Base-by-base conservation (phyloP, 2,888 invertebrate genomes). In the Sphecodes monilicornis region DNA sequence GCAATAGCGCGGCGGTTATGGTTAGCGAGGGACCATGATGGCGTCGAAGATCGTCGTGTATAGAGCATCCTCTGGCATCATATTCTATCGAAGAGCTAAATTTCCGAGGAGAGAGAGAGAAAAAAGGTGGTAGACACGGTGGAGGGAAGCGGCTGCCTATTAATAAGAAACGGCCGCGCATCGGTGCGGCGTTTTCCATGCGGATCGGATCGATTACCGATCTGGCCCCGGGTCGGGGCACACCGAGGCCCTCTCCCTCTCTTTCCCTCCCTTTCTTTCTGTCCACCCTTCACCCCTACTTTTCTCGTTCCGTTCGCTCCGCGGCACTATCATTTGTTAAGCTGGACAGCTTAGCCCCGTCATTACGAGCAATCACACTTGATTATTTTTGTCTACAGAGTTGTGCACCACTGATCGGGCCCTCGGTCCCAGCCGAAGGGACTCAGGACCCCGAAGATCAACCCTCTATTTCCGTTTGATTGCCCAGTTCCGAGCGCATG, bases 291-390 rank as follows among this genome's bases (percentile, higher is more conserved):
- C 69, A 73, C 80, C 72, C 78, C 78, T 75, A 70, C 78, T 70
- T 81, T 75, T 80, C 76, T 68, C 85, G 50, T 68, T 80, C 69
- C n/a, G 26, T 29, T 75, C 10, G 69, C 80, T 81, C 86, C 85
- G 80, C 84, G 84, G 89, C 83, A 89, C 93, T 94, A 94, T 94
- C 93, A 94, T 94, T 94, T 94, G 93, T 94, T 94, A 94, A 94
- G 93, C 92, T 94, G 94, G 93, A 93, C 93, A 94, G 93, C 93
- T 94, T 93, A 92, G 93, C 91, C 93, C 94, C 93, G 91, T 94
- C 93, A 94, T 94, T 94, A 94, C 94, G 93, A 94, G 94, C 94
- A 94, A 94, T 94, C 94, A 94, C 94, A 94, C 91, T 94, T 94
- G 94, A 94, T 94, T 94, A 94, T 94, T 94, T 94, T 94, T 93